A percentile compares a stretch with the other conserved stretches of the same genome.
Evolutionary conservation across 2,113 vertebrate species (phyloP).

Genomic region (Callopanchax toddi): DNA sequence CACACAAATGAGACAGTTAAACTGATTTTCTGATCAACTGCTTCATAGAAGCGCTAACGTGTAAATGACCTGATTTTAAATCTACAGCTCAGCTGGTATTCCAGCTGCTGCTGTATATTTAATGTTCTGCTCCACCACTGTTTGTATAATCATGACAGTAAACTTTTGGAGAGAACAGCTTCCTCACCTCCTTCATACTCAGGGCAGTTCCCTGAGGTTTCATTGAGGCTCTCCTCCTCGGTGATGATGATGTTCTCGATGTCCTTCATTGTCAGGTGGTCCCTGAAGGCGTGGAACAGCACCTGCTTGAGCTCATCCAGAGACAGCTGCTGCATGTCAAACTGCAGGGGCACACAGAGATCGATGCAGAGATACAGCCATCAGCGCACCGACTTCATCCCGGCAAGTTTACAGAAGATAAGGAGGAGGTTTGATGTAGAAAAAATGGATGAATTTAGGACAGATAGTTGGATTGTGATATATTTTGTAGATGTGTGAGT

Average conservation of each 20-base stretch:
- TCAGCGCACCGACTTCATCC: conserved; percentile 20
- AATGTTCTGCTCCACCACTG: background rate
- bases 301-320: conserved; percentile 98
- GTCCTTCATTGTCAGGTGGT: conserved; percentile 99
- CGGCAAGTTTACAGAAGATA: conserved; percentile 21
- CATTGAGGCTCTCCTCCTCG: conserved; percentile 96
- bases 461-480: background rate
- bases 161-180: conserved; percentile 13
- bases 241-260: conserved; percentile 99
- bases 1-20: background rate
- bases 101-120: background rate
- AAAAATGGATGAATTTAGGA: background rate
- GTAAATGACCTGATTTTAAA: background rate
- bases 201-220: conserved; percentile 94
- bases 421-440: conserved; percentile 23
- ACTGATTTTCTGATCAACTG: background rate
- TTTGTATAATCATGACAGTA: background rate
- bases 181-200: conserved; percentile 92
- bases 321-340: conserved; percentile 89
- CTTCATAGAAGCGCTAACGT: no score
- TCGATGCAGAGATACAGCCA: conserved; percentile 53
- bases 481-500: background rate
- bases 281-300: conserved; percentile 95
- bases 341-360: conserved; percentile 66
- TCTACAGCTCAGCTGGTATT: background rate